Percentiles rank a stretch among this genome's conserved stretches.
phyloP scores from a whole-genome alignment of 2,797 vertebrate species.

The Alosa sapidissima region DNA sequence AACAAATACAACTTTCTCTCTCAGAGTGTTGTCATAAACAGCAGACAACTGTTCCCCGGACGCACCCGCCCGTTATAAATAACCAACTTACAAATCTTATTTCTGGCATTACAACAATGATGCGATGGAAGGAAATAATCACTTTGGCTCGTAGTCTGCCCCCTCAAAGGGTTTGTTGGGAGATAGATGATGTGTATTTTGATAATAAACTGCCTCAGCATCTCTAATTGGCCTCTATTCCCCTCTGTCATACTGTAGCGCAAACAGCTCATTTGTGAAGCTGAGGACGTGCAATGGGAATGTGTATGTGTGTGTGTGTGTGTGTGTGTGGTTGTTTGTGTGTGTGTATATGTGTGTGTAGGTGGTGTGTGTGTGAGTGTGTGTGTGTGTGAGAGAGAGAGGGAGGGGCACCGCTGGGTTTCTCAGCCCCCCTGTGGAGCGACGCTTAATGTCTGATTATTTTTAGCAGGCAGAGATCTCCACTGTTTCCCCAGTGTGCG shows the following conservation, averaged over 20 bases:
- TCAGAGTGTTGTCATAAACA: background rate
- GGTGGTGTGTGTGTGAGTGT: background rate
- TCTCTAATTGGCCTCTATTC: slow-evolving; percentile 26
- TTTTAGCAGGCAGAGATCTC: slow-evolving; percentile 20
- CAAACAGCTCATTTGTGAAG: slow-evolving; percentile 26
- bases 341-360: background rate
- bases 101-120: slow-evolving; percentile 21
- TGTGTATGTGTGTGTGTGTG: background rate
- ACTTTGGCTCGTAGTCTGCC: slow-evolving; percentile 14
- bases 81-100: slow-evolving; percentile 25
- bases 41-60: slow-evolving; percentile 20
- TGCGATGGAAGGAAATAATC: slow-evolving; percentile 20
- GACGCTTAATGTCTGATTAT: slow-evolving; percentile 19
- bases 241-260: slow-evolving; percentile 22
- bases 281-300: background rate
- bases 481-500: background rate
- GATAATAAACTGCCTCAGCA: slow-evolving; percentile 23
- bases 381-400: background rate
- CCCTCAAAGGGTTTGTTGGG: slow-evolving; percentile 23
- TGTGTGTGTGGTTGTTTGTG: background rate
- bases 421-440: background rate
- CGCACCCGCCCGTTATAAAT: background rate
- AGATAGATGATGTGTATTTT: slow-evolving; percentile 24
- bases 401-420: background rate
- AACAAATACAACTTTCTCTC: slow-evolving; percentile 6